Conservation (phyloP, 1,140 invertebrate genomes). For the Bactericera cockerelli region DNA sequence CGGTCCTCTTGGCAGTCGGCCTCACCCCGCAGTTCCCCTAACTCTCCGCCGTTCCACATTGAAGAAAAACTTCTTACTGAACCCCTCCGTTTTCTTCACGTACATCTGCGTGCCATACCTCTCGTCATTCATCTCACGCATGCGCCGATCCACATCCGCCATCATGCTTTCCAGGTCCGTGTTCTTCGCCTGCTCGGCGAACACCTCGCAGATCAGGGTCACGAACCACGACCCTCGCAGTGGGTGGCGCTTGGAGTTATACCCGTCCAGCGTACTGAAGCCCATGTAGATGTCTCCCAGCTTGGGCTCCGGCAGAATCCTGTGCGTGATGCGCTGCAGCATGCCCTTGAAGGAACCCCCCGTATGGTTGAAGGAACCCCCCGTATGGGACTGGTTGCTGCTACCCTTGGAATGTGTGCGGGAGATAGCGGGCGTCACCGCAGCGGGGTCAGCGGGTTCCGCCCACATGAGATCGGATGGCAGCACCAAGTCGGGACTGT, state of each 20-base stretch:
- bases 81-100: conserved; percentile 3
- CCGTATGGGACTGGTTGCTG: no score
- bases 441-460: no score
- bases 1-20: no score
- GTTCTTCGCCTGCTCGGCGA: background rate
- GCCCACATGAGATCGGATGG: no score
- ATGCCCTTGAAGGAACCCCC: no score
- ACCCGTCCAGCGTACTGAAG: background rate
- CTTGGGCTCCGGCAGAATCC: background rate
- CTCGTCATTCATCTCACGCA: background rate
- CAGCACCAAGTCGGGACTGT: no score
- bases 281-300: background rate
- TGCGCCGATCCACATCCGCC: background rate
- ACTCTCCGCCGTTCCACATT: background rate
- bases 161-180: background rate
- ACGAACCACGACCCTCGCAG: background rate
- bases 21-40: background rate
- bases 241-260: background rate
- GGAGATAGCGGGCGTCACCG: no score
- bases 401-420: no score
- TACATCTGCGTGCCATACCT: background rate
- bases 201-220: background rate
- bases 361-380: no score
- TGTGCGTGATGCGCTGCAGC: background rate
- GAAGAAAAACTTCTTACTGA: conserved; percentile 1